A percentile compares a stretch with the other conserved stretches of the same genome.
Evolutionary conservation across 1,140 invertebrate species (phyloP).

Genomic region (Drosophila burlai): DNA sequence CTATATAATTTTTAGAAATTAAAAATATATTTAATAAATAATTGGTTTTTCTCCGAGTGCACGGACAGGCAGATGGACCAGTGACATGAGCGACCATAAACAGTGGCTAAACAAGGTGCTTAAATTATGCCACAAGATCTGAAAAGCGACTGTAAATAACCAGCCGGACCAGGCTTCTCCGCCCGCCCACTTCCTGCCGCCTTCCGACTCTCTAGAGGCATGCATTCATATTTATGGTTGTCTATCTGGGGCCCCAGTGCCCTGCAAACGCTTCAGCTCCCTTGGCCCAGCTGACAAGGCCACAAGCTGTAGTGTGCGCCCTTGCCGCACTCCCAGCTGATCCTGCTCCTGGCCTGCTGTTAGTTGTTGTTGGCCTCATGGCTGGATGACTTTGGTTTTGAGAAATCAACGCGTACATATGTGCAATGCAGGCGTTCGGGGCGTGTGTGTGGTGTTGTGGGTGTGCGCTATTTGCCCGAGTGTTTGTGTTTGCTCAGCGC

Average conservation of each 20-base stretch:
- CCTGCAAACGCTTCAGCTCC: not conserved
- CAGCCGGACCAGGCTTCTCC: constrained; percentile 40
- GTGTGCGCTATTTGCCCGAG: constrained; percentile 28
- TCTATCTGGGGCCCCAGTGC: constrained; percentile 43
- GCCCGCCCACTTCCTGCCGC: constrained; percentile 5
- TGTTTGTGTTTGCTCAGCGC: constrained; percentile 68
- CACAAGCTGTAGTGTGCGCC: constrained; percentile 64
- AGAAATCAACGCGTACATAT: constrained; percentile 71
- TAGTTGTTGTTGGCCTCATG: constrained; percentile 79
- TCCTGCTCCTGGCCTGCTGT: constrained; percentile 59
- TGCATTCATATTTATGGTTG: constrained; percentile 78
- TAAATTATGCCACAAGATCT: constrained; percentile 83
- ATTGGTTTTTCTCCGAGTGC: not conserved
- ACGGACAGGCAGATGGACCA: constrained; percentile 58
- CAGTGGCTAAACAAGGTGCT: constrained; percentile 83
- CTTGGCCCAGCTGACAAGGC: constrained; percentile 56
- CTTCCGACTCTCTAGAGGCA: not conserved
- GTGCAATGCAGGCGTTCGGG: not conserved
- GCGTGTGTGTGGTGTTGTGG: constrained; percentile 23
- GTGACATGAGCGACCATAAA: constrained; percentile 80
- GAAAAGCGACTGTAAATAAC: constrained; percentile 80
- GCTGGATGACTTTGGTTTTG: constrained; percentile 77
- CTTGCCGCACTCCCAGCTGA: constrained; percentile 29
- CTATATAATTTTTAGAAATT: too few species aligned
- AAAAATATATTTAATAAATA: not conserved